phyloP scores from a whole-genome alignment of 2,888 invertebrate genomes.

The Nomada hirtipes region DNA sequence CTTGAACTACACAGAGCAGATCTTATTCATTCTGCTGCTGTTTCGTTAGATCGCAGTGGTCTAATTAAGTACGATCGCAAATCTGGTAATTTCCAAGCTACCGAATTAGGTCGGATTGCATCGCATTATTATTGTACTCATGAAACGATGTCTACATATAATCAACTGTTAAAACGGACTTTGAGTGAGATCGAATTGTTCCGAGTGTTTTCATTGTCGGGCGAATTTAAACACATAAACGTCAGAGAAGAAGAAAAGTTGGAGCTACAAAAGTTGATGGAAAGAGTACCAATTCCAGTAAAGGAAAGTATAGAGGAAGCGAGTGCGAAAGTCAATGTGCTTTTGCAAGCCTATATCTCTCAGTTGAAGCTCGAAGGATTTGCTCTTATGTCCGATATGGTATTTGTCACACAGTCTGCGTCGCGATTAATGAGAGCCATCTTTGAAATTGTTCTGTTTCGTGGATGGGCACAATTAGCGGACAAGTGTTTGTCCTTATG shows the following conservation, averaged over 20 bases:
- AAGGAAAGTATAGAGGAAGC: constrained; percentile 99
- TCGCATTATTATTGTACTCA: constrained; percentile 99
- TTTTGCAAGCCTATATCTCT: constrained; percentile 98
- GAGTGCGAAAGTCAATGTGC: constrained; percentile 97
- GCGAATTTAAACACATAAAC: constrained; percentile 96
- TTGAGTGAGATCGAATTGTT: constrained; percentile 99
- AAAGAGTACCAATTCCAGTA: constrained; percentile 98
- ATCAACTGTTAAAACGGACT: constrained; percentile 97
- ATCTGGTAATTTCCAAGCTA: constrained; percentile 94
- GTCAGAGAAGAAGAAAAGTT: constrained; percentile 98
- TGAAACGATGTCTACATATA: constrained; percentile 98
- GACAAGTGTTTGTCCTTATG: constrained; percentile 98
- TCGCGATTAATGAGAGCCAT: constrained; percentile 97
- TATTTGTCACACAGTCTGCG: constrained; percentile 99
- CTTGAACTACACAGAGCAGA: constrained; percentile 97
- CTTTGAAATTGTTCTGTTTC: constrained; percentile 96
- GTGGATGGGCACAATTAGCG: constrained; percentile 98
- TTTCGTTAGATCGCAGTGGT: constrained; percentile 96
- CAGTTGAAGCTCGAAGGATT: constrained; percentile 99
- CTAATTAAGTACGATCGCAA: constrained; percentile 97
- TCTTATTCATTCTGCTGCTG: constrained; percentile 97
- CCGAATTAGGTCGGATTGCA: constrained; percentile 98
- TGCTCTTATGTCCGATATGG: constrained; percentile 99
- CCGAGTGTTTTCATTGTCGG: constrained; percentile 98
- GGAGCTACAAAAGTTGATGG: constrained; percentile 96